A percentile compares a stretch with the other conserved stretches of the same genome.
phyloP scores from a whole-genome alignment of 2,113 vertebrate genomes.

The Misgurnus anguillicaudatus region DNA sequence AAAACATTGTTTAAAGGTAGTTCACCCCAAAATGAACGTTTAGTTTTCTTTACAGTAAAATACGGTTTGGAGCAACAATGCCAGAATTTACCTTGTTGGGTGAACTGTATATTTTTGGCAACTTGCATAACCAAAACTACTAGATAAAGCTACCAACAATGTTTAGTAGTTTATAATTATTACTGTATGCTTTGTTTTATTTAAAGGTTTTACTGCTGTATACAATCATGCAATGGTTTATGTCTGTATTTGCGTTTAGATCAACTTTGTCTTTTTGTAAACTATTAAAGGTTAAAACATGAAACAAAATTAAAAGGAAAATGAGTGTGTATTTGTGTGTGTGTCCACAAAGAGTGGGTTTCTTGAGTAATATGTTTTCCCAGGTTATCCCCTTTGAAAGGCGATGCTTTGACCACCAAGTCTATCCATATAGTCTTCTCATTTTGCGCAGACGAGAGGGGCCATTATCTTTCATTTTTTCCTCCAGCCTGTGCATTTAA shows the following conservation, averaged over 20 bases:
- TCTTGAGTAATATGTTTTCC: background rate
- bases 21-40: background rate
- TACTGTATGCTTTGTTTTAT: conserved; percentile 43
- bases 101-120: conserved; percentile 12
- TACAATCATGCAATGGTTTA: conserved; percentile 63
- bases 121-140: conserved; percentile 26
- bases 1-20: background rate
- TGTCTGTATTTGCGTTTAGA: conserved; percentile 73
- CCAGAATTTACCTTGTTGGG: too few relatives aligned
- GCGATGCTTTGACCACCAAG: too few relatives aligned
- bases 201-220: conserved; percentile 61
- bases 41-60: too few relatives aligned
- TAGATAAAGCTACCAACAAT: conserved; percentile 15
- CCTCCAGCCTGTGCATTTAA: too few relatives aligned
- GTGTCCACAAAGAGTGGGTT: background rate
- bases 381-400: too few relatives aligned
- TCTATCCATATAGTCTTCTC: too few relatives aligned
- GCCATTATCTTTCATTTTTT: too few relatives aligned
- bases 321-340: conserved; percentile 42
- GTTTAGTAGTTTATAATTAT: background rate
- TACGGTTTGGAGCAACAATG: too few relatives aligned
- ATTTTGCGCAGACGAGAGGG: too few relatives aligned
- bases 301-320: conserved; percentile 68
- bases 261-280: conserved; percentile 78
- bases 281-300: conserved; percentile 80